These are phyloP conservation scores for Chelonoidis abingdonii DNA, from an alignment of 2,113 vertebrate genomes.

Conservation along the genomic window DNA sequence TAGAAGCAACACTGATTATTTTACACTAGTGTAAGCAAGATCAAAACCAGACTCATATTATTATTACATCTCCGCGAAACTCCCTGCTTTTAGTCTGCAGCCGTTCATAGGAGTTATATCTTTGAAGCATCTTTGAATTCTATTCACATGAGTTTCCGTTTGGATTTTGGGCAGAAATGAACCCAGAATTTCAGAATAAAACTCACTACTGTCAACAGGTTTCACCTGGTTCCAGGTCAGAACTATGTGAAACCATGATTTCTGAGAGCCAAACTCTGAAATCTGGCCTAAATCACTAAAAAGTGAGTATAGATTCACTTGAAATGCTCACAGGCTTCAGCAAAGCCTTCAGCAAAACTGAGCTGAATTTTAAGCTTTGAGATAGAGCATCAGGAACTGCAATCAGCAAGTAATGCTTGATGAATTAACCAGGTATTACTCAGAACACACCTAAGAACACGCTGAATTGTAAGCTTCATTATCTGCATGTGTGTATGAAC, in stretches of 20 bases:
- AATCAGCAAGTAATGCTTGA: no score
- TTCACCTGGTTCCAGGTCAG: background rate
- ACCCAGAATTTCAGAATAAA: background rate
- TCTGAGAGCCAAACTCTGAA: background rate
- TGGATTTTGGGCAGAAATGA: background rate
- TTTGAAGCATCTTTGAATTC: background rate
- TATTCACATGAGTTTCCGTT: background rate
- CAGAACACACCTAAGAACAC: background rate
- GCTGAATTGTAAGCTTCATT: background rate
- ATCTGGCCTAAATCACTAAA: background rate
- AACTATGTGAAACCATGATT: background rate
- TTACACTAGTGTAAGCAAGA: background rate
- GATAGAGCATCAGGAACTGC: background rate
- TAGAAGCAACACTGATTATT: background rate
- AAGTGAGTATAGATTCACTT: background rate
- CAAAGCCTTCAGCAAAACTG: background rate
- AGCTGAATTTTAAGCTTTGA: background rate
- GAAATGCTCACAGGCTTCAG: background rate
- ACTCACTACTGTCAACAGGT: background rate
- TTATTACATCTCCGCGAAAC: rapidly evolving
- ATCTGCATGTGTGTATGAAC: background rate
- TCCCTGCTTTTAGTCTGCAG: rapidly evolving
- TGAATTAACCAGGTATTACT: background rate
- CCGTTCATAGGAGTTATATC: background rate
- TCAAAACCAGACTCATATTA: background rate